A percentile compares a stretch with the other conserved stretches of the same genome.
Evolutionary conservation across 2,888 invertebrate genomes (phyloP).

Genomic region (Baronia brevicornis): DNA sequence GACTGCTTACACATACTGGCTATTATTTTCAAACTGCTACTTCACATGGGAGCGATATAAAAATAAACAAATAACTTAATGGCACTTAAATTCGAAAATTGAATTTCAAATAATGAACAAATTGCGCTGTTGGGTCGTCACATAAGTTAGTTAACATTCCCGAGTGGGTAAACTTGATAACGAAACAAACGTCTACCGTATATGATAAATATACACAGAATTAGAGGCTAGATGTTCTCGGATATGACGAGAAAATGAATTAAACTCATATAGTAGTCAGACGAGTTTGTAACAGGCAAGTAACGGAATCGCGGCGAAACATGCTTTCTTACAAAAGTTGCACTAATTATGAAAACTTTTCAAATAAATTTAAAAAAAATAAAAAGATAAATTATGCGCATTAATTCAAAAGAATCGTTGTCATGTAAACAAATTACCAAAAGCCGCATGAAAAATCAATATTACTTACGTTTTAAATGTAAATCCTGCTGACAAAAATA

Average conservation of each 20-base stretch:
- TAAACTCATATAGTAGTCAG: conserved; percentile 32
- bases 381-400: too few species aligned
- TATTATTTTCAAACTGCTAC: too few species aligned
- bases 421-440: conserved; percentile 3
- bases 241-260: conserved; percentile 20
- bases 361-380: conserved; percentile 16
- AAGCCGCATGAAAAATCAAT: conserved; percentile 16
- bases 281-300: conserved; percentile 56
- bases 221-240: conserved; percentile 5
- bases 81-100: too few species aligned
- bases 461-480: conserved; percentile 39
- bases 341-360: conserved; percentile 18
- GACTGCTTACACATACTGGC: too few species aligned
- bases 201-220: conserved; percentile 5
- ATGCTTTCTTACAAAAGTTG: conserved; percentile 40
- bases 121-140: too few species aligned
- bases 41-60: too few species aligned
- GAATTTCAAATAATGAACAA: too few species aligned
- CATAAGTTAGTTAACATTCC: too few species aligned
- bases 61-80: too few species aligned
- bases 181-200: conserved; percentile 11
- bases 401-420: too few species aligned
- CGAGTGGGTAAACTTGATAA: too few species aligned
- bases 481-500: conserved; percentile 30
- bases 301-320: conserved; percentile 54